Evolutionary conservation across 2,797 vertebrate genomes (phyloP), one percentile per base, ranked within the genome.

Genomic region (Gobio occitaniae): DNA sequence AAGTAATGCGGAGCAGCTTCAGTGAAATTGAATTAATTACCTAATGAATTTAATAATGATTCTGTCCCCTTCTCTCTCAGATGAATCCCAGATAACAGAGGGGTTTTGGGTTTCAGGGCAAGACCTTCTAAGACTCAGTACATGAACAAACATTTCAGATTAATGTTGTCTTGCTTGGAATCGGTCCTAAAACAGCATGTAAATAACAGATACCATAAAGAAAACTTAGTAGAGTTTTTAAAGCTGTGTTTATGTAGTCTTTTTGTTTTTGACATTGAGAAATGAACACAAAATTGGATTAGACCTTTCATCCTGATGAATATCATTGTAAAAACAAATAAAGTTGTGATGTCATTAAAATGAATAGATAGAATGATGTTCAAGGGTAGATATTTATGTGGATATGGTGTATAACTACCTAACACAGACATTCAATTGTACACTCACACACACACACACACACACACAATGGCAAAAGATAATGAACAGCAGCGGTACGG

Each of bases 1-100:
- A 90, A 88, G 88, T 94, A 94, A 94, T 94, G 90, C 87, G 89
- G 89, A 92, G 71, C 93, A 95, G 93, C 90, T 94, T 93, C 93
- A 91, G 93, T 68, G 92, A 92, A 91, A 94, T 93, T 93, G 91
- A 91, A 93, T 93, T 32, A 48, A 65, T 79, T 83, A 76, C 50
- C 61, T 83, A 44, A 77, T 83, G 79, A 91, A 93, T 94, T 93
- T 92, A 94, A 94, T 94, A 93, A 94, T 91, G 74, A 75, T 86
- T 87, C 61, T 68, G 71, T 77, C 82, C 47, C 72, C n/a, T 44
- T 77, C 79, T 80, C 87, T 91, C 91, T 92, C 90, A 92, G 90
- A 89, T 85, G 76, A 89, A 82, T 89, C 54, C 52, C 61, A 83
- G 82, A 84, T 68, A 83, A 82, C 81, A 90, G 88, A 91, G 90